Base-by-base conservation (phyloP, 2,113 vertebrate species). In the Vanacampus margaritifer region DNA sequence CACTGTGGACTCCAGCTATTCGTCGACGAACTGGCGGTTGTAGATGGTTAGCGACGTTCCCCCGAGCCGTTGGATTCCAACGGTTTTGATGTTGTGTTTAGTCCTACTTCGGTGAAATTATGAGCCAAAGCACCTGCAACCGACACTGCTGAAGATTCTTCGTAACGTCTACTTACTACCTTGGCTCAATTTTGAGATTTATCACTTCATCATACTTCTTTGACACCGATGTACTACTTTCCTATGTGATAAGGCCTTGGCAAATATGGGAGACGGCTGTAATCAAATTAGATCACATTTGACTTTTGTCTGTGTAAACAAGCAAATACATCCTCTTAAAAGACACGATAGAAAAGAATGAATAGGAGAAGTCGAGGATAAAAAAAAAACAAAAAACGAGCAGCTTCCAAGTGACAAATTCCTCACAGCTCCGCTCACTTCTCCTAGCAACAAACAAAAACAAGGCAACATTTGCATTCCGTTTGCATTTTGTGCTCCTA, bases 361-460 rank as follows among this genome's bases (percentile, higher is more conserved):
- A 9, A 10, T 13, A 24, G 23, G 32, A 26, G 24, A 54, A 28
- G 54, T 28, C 14, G 8, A 32, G 5, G 1, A 26, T 14, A 32
- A 28, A 54, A 23, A 56, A 39, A 0, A 67, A 54, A 23, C 43
- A 39, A 0, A 67, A 68, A 46, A 6, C 43, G 19, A 70, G 65
- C 53, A 19, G 32, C 46, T 0, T 16, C 32, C 17, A 23, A 64
- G 62, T 41, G 76, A 72, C 76, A 79, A 84, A 89, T 89, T 89
- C 86, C 76, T 86, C 56, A 24, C 64, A 23, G 32, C 10, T 35
- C 21, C 32, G 4, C 32, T 14, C 21, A 11, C 54, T 67, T 74
- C 74, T 74, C 89, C 75, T 87, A 85, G 89, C 87, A 87, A 88
- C 89, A 64, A 16, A 86, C 86, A 86, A 86, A 86, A 86, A 74